Conservation (phyloP, 2,888 invertebrate genomes). For the Gasteruption jaculator region DNA sequence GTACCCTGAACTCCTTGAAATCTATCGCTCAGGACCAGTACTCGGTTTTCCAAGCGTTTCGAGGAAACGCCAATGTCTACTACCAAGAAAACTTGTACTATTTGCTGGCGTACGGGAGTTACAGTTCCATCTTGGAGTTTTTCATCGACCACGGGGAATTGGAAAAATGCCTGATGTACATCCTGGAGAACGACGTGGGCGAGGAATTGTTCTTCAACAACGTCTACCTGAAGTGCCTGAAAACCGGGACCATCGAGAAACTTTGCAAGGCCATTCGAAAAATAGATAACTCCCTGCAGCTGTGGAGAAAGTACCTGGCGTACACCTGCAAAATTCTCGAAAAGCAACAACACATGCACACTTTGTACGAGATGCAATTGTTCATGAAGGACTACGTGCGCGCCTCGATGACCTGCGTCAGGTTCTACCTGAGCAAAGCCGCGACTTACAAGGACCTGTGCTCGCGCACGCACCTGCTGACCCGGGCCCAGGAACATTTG, state of each 20-base stretch:
- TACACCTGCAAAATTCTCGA: conserved; percentile 70
- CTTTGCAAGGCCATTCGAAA: conserved; percentile 63
- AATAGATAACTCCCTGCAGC: conserved; percentile 62
- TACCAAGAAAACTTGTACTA: conserved; percentile 80
- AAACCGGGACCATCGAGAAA: conserved; percentile 59
- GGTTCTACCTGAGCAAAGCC: conserved; percentile 65
- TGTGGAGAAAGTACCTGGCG: conserved; percentile 70
- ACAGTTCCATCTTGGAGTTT: conserved; percentile 70
- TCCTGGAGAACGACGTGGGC: conserved; percentile 65
- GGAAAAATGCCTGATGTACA: conserved; percentile 65
- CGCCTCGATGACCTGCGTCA: conserved; percentile 76
- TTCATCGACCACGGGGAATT: conserved; percentile 70
- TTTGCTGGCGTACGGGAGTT: conserved; percentile 74
- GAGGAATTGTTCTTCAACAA: conserved; percentile 69
- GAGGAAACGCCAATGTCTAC: conserved; percentile 26
- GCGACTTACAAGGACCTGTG: conserved; percentile 57
- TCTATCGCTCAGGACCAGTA: conserved; percentile 48
- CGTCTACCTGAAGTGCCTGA: conserved; percentile 67
- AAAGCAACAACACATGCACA: conserved; percentile 63
- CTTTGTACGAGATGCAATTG: conserved; percentile 71
- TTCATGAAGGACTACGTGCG: conserved; percentile 70
- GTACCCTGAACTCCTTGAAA: conserved; percentile 51
- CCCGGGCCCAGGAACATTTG: conserved; percentile 64
- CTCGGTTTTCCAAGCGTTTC: conserved; percentile 13
- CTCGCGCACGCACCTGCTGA: conserved; percentile 54